Base-by-base conservation (phyloP, 2,113 vertebrate species). In the Ellobius talpinus region DNA sequence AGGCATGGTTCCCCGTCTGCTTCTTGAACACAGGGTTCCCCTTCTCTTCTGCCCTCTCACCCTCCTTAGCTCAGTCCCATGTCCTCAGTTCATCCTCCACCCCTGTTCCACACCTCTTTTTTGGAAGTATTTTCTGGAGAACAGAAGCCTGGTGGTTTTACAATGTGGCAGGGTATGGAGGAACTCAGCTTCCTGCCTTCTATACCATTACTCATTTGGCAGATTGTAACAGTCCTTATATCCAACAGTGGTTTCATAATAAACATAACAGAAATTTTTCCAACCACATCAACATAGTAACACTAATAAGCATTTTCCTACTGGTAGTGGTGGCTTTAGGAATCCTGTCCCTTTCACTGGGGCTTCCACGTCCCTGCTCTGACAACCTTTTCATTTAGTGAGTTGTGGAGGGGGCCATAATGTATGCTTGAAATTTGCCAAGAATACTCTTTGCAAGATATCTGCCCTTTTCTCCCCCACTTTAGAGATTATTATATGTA, bases 1-100 rank as follows among this genome's bases (percentile, higher is more conserved):
- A 72, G 9, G 86, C 91, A 82, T 52, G 85, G n/a, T 65, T 97
- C 42, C 81, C 88, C 84, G 79, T 73, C n/a, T 68, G 39, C 92
- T 96, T 97, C 90, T 97, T 95, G 66, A 50, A 88, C 17, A 16
- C 79, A 92, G 61, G 85, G 68, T 70, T 90, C 72, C 65, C 65
- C 89, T 93, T 97, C 90, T 96, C 81, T 33, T 33, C 78, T 65
- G 1, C 33, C 23, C 85, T 73, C 95, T 45, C 42, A 52, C 33
- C 33, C 78, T 89, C 29, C 68, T 68, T 63, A 58, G 55, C 68
- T 90, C 61, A 8, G 7, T n/a, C 24, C 7, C 36, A 52, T 82
- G 17, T 82, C 47, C 89, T 96, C 81, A 65, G 63, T 47, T 3
- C 55, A 63, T 12, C 16, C n/a, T 21, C 33, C 16, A 19, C 11